Base-by-base conservation (phyloP, 2,113 vertebrate genomes). In the Lipophrys pholis region DNA sequence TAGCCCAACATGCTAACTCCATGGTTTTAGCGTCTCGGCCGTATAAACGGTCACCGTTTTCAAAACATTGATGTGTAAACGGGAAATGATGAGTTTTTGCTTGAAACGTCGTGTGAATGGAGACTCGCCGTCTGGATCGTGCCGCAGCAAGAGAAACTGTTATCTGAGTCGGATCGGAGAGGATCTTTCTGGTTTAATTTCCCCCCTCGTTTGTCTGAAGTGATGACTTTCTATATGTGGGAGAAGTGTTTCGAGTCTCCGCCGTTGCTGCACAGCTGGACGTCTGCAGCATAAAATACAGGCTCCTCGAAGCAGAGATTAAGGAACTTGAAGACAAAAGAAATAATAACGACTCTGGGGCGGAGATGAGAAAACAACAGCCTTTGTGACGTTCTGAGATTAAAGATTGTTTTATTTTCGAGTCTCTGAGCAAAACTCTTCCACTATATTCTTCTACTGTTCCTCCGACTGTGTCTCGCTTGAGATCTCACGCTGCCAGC, bases 321-420 rank as follows among this genome's bases (percentile, higher is more conserved):
- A 65, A 78, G 41, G 21, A 30, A 58, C 12, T 6, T 45, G 17
- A 80, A 14, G 6, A 65, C 46, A 59, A 61, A 60, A 56, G 51
- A 30, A 43, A 52, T 48, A 60, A 76, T 30, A n/a, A 39, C 12
- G 2, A 30, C 21, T 30, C 21, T 30, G 21, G 21, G 4, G 21
- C 21, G 21, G 21, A 30, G 21, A 30, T 30, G 21, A 30, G 21
- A 30, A n/a, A 30, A 30, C 21, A 11, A 0, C 50, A 0, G 48
- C 52, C 12, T 46, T n/a, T 0, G 46, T 17, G 10, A 30, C 21
- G 9, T 15, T 5, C 9, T 10, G 9, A 7, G 41, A 48, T 12
- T 12, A 48, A n/a, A 7, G 2, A 5, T 45, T 41, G n/a, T 6
- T 40, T 1, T 9, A 1, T 16, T 57, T 48, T 30, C 66, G 54